Percentiles rank a stretch among this genome's conserved stretches.
These are phyloP conservation scores for Oceanodroma tethys DNA, from an alignment of 2,113 vertebrate genomes.

Conservation along the genomic window DNA sequence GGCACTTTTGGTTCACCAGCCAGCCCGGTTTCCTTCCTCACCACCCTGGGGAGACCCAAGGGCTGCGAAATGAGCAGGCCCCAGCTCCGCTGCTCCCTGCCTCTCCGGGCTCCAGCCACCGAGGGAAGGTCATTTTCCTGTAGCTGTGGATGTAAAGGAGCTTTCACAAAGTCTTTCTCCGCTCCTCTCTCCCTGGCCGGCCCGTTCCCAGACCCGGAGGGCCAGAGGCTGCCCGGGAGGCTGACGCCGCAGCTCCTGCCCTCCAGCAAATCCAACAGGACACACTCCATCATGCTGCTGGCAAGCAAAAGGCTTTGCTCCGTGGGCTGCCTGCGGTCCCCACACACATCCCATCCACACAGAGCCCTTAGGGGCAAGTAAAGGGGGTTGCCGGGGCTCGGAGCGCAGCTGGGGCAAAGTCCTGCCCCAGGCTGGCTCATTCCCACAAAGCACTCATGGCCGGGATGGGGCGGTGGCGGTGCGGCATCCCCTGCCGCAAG, in stretches of 20 bases:
- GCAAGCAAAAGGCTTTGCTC: not conserved
- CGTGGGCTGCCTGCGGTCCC: rapidly evolving
- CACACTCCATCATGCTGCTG: not conserved
- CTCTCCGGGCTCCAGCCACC: not conserved
- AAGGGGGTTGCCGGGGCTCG: rapidly evolving
- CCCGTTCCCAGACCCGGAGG: not conserved
- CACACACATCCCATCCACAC: rapidly evolving
- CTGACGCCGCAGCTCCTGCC: not conserved
- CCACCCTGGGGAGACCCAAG: not conserved
- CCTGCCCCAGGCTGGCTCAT: not conserved
- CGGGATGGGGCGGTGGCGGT: rapidly evolving
- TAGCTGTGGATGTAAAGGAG: not conserved
- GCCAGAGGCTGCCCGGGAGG: not conserved
- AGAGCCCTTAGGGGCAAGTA: not conserved
- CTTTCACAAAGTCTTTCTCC: not conserved
- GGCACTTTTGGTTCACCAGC: not conserved
- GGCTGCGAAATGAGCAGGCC: not conserved
- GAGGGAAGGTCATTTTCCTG: not conserved
- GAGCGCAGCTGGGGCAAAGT: not conserved
- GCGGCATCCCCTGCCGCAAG: not conserved
- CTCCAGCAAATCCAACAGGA: not conserved
- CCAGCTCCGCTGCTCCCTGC: not conserved
- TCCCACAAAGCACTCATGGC: not conserved
- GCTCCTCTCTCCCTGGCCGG: rapidly evolving
- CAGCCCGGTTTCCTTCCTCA: not conserved